These are phyloP conservation scores for Himalopsyche anomala DNA, from an alignment of 2,888 invertebrate genomes.

Conservation along the genomic window DNA sequence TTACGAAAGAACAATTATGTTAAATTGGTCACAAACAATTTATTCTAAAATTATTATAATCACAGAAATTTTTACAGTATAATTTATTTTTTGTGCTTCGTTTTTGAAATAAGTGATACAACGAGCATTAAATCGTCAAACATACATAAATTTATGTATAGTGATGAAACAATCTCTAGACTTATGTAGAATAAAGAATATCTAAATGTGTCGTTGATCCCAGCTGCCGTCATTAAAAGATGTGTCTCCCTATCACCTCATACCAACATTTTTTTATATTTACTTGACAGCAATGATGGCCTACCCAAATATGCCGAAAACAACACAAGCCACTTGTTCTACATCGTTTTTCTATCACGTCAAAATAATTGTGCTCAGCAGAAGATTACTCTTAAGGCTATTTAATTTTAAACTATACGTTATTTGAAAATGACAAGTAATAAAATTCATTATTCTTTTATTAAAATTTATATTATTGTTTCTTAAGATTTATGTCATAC, in stretches of 20 bases:
- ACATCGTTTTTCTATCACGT: background rate
- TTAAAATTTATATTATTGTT: too few species aligned
- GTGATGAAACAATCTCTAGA: background rate
- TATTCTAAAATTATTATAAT: too few species aligned
- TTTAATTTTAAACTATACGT: too few species aligned
- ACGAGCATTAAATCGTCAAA: background rate
- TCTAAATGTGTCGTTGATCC: slow-evolving; percentile 47
- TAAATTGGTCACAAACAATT: too few species aligned
- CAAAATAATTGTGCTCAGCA: background rate
- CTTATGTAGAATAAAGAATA: slow-evolving; percentile 22
- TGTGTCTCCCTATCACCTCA: background rate
- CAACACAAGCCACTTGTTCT: background rate
- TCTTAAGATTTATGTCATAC: too few species aligned
- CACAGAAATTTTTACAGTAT: too few species aligned
- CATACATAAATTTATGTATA: too few species aligned
- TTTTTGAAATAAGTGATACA: background rate
- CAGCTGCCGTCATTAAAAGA: slow-evolving; percentile 25
- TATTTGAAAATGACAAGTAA: too few species aligned
- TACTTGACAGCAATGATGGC: background rate
- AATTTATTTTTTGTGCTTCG: background rate
- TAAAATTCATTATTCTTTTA: too few species aligned
- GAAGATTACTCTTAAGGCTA: too few species aligned
- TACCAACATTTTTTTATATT: background rate
- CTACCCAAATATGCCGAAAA: slow-evolving; percentile 18
- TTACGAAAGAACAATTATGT: too few species aligned